These are phyloP conservation scores for Seladonia tumulorum DNA, from an alignment of 2,888 invertebrate species.

Conservation along the genomic window DNA sequence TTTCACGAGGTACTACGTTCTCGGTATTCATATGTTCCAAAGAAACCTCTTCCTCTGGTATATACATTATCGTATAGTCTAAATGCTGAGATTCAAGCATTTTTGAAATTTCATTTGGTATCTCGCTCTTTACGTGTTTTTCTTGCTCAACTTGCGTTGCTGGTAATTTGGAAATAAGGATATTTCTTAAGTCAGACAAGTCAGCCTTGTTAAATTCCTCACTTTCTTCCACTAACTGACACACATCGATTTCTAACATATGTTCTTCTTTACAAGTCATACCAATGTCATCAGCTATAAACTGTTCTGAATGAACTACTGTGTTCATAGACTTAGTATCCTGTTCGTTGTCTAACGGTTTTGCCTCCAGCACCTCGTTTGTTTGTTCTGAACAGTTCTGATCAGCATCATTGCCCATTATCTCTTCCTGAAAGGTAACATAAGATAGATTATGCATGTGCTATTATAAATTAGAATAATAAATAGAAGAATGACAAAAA, in stretches of 20 bases:
- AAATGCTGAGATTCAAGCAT: slow-evolving; percentile 63
- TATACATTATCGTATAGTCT: slow-evolving; percentile 74
- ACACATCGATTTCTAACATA: slow-evolving; percentile 46
- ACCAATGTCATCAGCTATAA: slow-evolving; percentile 19
- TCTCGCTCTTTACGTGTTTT: slow-evolving; percentile 57
- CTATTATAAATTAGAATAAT: background rate
- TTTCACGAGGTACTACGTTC: slow-evolving; percentile 16
- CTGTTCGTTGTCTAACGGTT: slow-evolving; percentile 12
- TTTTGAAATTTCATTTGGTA: slow-evolving; percentile 61
- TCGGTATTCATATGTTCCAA: slow-evolving; percentile 34
- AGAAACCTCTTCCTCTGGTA: slow-evolving; percentile 61
- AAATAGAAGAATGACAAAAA: background rate
- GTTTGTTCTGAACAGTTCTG: slow-evolving; percentile 17
- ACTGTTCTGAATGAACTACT: slow-evolving; percentile 23
- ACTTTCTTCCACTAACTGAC: slow-evolving; percentile 43
- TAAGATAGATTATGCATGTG: slow-evolving; percentile 11
- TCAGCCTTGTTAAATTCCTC: slow-evolving; percentile 32
- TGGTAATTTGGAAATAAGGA: slow-evolving; percentile 54
- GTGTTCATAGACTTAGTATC: background rate
- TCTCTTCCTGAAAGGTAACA: slow-evolving; percentile 52
- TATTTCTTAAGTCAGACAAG: slow-evolving; percentile 28
- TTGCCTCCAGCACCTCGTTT: slow-evolving; percentile 26
- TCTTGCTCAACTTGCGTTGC: slow-evolving; percentile 8
- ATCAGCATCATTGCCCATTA: slow-evolving; percentile 23
- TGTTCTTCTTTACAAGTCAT: slow-evolving; percentile 25